These are phyloP conservation scores for Drosophila repleta DNA, from an alignment of 1,140 invertebrate genomes.

Conservation along the genomic window DNA sequence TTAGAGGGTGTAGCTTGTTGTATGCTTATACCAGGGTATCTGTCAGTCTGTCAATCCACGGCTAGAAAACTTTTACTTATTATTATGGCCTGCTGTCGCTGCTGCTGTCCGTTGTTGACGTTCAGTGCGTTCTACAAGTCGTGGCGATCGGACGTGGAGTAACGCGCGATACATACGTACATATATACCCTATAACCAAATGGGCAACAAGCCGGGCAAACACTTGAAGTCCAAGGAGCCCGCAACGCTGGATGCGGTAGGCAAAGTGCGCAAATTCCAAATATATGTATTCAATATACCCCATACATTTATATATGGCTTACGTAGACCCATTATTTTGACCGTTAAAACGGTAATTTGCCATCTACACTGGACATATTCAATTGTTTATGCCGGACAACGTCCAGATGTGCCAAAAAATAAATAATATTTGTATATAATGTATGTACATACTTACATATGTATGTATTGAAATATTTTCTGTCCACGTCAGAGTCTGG, in stretches of 20 bases:
- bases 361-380: conserved; percentile 44
- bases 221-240: conserved; percentile 24
- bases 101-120: conserved; percentile 16
- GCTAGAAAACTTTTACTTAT: conserved; percentile 10
- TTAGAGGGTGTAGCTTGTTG: too few species aligned
- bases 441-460: background rate
- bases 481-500: background rate
- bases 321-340: background rate
- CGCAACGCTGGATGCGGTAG: conserved; percentile 44
- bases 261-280: conserved; percentile 29
- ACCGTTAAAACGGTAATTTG: conserved; percentile 5
- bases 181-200: conserved; percentile 16
- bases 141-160: conserved; percentile 43
- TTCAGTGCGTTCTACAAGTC: conserved; percentile 52
- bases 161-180: conserved; percentile 16
- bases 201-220: conserved; percentile 65
- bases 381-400: conserved; percentile 24
- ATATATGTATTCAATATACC: conserved; percentile 7
- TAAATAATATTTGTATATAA: background rate
- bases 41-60: background rate
- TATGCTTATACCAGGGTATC: background rate
- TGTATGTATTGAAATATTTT: background rate
- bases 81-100: conserved; percentile 35
- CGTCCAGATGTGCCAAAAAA: conserved; percentile 59
- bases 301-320: conserved; percentile 13